A percentile compares a stretch with the other conserved stretches of the same genome.
phyloP scores from a whole-genome alignment of 2,888 invertebrate genomes.

The Caenorhabditis becei region DNA sequence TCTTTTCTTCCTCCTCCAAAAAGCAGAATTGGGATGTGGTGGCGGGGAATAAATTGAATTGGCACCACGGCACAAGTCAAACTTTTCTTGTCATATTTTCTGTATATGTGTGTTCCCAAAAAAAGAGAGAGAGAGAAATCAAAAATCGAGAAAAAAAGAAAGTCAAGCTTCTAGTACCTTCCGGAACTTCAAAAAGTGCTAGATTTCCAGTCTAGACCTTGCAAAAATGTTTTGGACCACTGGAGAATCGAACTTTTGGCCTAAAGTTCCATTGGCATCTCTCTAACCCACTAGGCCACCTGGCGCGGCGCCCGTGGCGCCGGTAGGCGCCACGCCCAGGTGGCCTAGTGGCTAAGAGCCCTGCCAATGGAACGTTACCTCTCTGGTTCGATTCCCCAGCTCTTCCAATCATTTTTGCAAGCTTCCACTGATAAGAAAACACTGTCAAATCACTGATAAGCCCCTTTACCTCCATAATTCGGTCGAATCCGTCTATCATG shows the following conservation, averaged over 20 bases:
- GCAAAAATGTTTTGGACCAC: background rate
- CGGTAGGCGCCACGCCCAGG: background rate
- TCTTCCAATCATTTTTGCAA: background rate
- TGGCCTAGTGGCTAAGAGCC: background rate
- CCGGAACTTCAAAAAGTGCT: background rate
- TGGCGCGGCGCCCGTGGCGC: background rate
- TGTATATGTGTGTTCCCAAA: conserved; percentile 37
- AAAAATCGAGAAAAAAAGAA: conserved; percentile 4
- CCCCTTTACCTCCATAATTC: conserved; percentile 79
- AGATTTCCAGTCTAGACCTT: background rate
- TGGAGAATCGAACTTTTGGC: background rate
- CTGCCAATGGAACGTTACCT: background rate
- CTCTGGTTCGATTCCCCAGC: background rate
- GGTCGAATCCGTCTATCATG: conserved; percentile 81
- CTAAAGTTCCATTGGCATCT: background rate
- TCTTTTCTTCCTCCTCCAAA: background rate
- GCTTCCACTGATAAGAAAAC: background rate
- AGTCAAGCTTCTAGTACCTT: background rate
- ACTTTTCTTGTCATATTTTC: conserved; percentile 15
- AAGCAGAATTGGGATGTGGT: conserved; percentile 18
- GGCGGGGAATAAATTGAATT: conserved; percentile 25
- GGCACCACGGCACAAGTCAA: background rate
- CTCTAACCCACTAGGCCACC: background rate
- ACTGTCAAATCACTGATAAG: background rate
- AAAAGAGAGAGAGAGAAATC: conserved; percentile 4